Evolutionary conservation across 2,797 vertebrate genomes (phyloP), one percentile per base, ranked within the genome.

Genomic region (Acanthurus lineatus): DNA sequence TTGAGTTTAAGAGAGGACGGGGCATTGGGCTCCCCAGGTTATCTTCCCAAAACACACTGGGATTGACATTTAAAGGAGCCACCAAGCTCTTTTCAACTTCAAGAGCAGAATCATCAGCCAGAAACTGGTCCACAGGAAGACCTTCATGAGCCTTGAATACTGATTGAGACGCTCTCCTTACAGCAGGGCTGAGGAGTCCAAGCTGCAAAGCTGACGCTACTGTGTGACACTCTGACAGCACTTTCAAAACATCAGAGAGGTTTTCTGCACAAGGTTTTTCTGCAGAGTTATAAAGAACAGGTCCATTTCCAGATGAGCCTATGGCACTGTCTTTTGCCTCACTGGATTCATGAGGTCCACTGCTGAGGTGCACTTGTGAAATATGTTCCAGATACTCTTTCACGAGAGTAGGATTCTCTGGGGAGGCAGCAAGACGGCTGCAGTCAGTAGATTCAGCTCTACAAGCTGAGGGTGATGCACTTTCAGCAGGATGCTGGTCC

Each of bases 1-100:
- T 96, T 9, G 95, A 96, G 85, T 93, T 96, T 16, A 96, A 88
- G 58, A 91, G 86, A 32, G 95, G 95, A 12, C 6, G 62, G 15
- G 92, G 89, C 72, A 95, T 85, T 2, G 94, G 94, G 82, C 92
- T 95, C 48, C 95, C 93, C 4, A 94, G 68, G 22, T 79, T 62
- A n/a, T 87, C 92, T 1, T 38, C 53, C 86, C 89, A 94, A 28
- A 94, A 75, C 17, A 72, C 62, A 28, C 58, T 45, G 0, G 54
- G 28, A 38, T 88, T 44, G 0, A 42, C 0, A 2, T 78, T 66
- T 25, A 47, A 51, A 2, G 84, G 86, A 48, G 62, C 58, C 4
- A 83, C 7, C 2, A 75, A 17, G 19, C 53, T 86, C 56, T 81
- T 90, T 42, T 91, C 90, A 16, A 0, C 56, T 0, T 88, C 86